Conservation (phyloP, 2,113 vertebrate genomes). For the Oryzias woworae region DNA sequence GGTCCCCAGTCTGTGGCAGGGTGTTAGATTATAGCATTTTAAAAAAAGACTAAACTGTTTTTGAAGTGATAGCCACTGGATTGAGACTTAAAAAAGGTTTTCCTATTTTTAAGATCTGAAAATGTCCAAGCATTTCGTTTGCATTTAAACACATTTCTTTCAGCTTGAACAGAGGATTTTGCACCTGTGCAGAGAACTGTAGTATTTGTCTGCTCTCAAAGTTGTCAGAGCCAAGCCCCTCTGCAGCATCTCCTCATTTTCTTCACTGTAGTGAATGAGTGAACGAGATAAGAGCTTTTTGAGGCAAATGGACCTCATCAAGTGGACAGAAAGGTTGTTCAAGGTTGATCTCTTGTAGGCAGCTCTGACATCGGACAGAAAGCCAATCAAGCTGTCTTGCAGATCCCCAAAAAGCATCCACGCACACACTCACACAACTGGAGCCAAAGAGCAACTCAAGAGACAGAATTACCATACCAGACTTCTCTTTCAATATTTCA, state of each 20-base stretch:
- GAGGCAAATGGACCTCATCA: constrained; percentile 61
- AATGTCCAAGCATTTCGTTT: too few relatives aligned
- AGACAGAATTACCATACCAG: constrained; percentile 54
- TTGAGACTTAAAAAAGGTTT: too few relatives aligned
- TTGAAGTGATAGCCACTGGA: too few relatives aligned
- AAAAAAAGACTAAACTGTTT: too few relatives aligned
- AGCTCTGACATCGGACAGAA: constrained; percentile 51
- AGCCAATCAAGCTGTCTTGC: constrained; percentile 59
- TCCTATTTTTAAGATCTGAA: too few relatives aligned
- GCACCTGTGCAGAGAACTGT: neutral
- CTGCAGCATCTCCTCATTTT: constrained; percentile 20
- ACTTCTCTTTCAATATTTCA: constrained; percentile 54
- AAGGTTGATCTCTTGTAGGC: constrained; percentile 58
- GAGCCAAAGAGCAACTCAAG: constrained; percentile 32
- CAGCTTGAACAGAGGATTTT: neutral
- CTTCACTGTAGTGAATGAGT: constrained; percentile 28
- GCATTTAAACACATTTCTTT: too few relatives aligned
- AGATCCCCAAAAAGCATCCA: constrained; percentile 21
- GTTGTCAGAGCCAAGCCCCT: constrained; percentile 9
- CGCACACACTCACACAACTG: constrained; percentile 11
- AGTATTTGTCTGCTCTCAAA: neutral
- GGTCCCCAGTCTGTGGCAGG: too few relatives aligned
- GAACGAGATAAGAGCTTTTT: constrained; percentile 50
- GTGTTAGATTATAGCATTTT: too few relatives aligned
- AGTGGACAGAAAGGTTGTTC: constrained; percentile 61